Evolutionary conservation across 2,888 invertebrate genomes (phyloP), one percentile per base, ranked within the genome.

Genomic region (Idaea biselata): DNA sequence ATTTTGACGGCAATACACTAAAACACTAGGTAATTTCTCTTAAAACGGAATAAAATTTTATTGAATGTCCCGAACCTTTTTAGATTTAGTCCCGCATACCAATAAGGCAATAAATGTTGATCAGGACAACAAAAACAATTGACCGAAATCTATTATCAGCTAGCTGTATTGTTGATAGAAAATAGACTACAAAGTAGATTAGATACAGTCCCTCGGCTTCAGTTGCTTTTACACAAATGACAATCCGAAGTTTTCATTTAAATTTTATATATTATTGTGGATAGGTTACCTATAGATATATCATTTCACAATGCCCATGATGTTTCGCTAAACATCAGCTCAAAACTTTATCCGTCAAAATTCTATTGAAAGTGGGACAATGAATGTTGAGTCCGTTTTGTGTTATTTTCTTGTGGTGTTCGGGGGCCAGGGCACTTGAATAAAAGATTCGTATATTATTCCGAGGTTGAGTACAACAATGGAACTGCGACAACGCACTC

Each of bases 381-480:
- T 90, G 88, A 87, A 81, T 80, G 86, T 83, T 84, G 84, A 84
- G 82, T 87, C 79, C 86, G 86, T 87, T 88, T 84, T 87, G 81
- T 83, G 80, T 87, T 88, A 88, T 88, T 88, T 86, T 87, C 86
- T 89, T 88, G 83, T 77, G 80, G 81, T 80, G 82, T 86, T 86
- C 77, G 80, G 83, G 82, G 87, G 78, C 84, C 84, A 81, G 80
- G 78, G 86, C 86, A 89, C 87, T 89, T 91, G 91, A 90, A 91
- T 91, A 91, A 91, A 91, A 91, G 88, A 91, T 91, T 88, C 85
- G 85, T 84, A 84, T 87, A 88, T 89, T 88, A 89, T 89, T 82
- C 86, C 84, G 79, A 77, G 76, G 76, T 74, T 74, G 78, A 79
- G 77, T 74, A 92, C 90, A 92, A 92, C 90, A 92, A 91, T 90